phyloP scores from a whole-genome alignment of 2,113 vertebrate species.

The Parus major region DNA sequence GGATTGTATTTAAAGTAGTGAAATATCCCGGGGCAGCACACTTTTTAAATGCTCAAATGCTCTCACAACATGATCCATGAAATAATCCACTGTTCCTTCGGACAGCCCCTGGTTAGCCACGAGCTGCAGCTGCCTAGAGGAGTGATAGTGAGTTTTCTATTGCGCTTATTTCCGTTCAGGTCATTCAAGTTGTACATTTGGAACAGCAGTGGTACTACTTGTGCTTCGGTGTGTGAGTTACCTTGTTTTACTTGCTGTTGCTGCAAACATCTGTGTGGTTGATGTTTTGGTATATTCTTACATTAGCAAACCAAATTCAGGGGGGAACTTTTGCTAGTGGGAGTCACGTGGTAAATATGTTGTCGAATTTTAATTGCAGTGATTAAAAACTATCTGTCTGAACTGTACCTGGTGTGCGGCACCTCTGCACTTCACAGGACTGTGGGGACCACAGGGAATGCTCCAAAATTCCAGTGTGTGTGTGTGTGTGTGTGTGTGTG shows the following conservation, averaged over 20 bases:
- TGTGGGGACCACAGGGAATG: not conserved
- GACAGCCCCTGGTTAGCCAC: not conserved
- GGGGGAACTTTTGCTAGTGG: slow-evolving; percentile 32
- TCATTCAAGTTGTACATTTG: slow-evolving; percentile 57
- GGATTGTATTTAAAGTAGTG: not conserved
- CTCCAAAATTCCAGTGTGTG: not conserved
- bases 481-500: not conserved
- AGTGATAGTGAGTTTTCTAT: slow-evolving; percentile 63
- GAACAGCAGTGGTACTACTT: slow-evolving; percentile 59
- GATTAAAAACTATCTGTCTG: slow-evolving; percentile 53
- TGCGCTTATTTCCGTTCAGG: slow-evolving; percentile 60
- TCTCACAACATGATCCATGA: slow-evolving; percentile 35
- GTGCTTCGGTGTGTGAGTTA: slow-evolving; percentile 67
- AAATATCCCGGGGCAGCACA: not conserved
- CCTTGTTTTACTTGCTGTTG: slow-evolving; percentile 59
- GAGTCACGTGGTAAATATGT: slow-evolving; percentile 46
- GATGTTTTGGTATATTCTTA: slow-evolving; percentile 50
- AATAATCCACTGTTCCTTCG: slow-evolving; percentile 16
- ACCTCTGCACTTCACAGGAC: slow-evolving; percentile 7
- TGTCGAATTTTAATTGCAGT: slow-evolving; percentile 26
- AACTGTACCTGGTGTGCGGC: slow-evolving; percentile 9
- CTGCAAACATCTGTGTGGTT: slow-evolving; percentile 62
- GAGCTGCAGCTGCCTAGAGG: slow-evolving; percentile 45
- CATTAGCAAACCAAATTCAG: slow-evolving; percentile 38
- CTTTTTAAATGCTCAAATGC: not conserved